Conservation (phyloP, 2,113 vertebrate genomes). For the Ptilorrhoa leucosticta region DNA sequence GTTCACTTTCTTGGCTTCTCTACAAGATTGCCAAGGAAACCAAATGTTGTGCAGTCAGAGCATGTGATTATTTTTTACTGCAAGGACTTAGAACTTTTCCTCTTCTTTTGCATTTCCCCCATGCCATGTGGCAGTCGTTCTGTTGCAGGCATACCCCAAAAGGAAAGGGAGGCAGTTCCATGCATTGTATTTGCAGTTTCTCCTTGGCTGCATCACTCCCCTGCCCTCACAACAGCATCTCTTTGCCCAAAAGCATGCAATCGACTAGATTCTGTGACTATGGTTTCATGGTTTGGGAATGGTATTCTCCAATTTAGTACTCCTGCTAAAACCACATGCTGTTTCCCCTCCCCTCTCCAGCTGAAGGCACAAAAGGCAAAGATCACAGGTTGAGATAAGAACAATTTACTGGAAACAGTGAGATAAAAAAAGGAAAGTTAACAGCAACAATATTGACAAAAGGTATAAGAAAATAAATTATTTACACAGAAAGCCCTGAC, state of each 20-base stretch:
- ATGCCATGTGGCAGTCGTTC: fast-evolving
- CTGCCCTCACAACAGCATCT: background rate
- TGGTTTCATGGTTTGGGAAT: background rate
- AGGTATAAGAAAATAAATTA: background rate
- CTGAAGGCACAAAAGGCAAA: background rate
- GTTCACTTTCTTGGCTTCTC: background rate
- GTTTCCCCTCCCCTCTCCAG: background rate
- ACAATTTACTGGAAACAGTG: background rate
- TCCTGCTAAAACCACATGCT: background rate
- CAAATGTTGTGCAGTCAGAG: background rate
- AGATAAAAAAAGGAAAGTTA: background rate
- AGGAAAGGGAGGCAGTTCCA: fast-evolving
- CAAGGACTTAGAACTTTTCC: background rate
- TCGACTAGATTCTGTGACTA: background rate
- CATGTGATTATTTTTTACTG: background rate
- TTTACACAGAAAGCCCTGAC: background rate
- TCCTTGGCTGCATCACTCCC: background rate
- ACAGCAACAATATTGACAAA: background rate
- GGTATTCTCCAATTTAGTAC: background rate
- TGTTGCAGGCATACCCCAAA: background rate
- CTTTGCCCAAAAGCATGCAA: background rate
- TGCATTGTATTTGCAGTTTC: background rate
- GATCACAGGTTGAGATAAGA: background rate
- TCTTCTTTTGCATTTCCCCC: background rate
- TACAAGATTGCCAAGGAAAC: background rate